Evolutionary conservation across 1,140 invertebrate genomes (phyloP), one percentile per base, ranked within the genome.

Genomic region (Samia ricini): DNA sequence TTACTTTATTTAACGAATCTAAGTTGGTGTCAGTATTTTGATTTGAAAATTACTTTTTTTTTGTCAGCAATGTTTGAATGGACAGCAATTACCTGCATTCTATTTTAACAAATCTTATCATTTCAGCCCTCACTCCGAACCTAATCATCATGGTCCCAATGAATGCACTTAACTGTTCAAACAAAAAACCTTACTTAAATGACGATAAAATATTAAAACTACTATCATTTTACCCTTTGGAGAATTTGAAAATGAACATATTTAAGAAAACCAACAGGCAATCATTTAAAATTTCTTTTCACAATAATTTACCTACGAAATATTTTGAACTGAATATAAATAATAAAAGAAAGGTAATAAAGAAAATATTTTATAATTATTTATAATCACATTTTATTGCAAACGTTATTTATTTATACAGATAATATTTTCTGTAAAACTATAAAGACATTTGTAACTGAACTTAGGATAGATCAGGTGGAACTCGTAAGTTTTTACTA

Each of bases 221-320:
- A 6, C 76, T 92, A n/a, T 92, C 91, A 0, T 71, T 93, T 22
- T 92, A 92, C 77, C 92, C 93, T 7, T 69, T 94, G 15, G 90
- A 93, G 48, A 91, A 83, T 21, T 79, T 94, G 0, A 91, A 83
- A 71, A 74, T 94, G 19, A 92, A 90, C 63, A 74, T 94, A n/a
- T 94, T 93, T 74, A 87, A 90, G 56, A 81, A 87, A 58, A 90
- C 85, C 64, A 82, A 71, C 33, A 77, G 91, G 49, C 89, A 91
- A 74, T 89, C 91, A 3, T 58, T 94, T 10, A 94, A 94, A 80
- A 91, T 91, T 24, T 88, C 89, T 71, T 93, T 92, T 64, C 85
- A 81, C 61, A 90, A 86, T 66, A 82, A n/a, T n/a, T n/a, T 82
- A 54, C 70, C 74, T 50, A 72, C 89, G 0, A 69, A 82, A 23